These are phyloP conservation scores for Vidua chalybeata DNA, from an alignment of 2,113 vertebrate genomes.

Conservation along the genomic window DNA sequence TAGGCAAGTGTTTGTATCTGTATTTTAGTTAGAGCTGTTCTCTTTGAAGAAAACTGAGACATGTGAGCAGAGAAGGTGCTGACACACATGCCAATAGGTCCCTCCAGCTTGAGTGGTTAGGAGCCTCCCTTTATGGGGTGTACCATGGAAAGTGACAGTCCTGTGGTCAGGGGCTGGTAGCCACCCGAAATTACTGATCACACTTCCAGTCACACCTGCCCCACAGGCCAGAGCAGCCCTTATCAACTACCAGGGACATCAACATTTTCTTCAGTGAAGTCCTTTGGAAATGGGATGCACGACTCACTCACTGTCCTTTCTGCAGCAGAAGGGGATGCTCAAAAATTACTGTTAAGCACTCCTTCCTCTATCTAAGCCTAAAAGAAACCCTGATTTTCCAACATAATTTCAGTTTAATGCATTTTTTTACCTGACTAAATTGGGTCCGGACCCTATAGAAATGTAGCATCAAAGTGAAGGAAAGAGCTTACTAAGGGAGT, in stretches of 20 bases:
- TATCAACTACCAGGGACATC: neutral
- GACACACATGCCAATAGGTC: neutral
- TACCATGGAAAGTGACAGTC: neutral
- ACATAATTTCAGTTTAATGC: neutral
- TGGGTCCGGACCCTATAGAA: neutral
- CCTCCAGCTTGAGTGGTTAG: neutral
- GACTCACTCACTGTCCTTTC: neutral
- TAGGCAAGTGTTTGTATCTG: neutral
- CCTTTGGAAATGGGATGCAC: neutral
- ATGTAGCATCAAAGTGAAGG: neutral
- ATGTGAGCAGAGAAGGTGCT: neutral
- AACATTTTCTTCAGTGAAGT: neutral
- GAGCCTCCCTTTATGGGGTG: neutral
- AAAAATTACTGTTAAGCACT: neutral
- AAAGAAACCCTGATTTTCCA: neutral
- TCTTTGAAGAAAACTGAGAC: neutral
- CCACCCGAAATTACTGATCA: neutral
- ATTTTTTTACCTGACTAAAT: neutral
- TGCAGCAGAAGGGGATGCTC: neutral
- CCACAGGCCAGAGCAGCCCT: neutral
- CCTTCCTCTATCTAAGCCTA: neutral
- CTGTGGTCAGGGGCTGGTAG: neutral
- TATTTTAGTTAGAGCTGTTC: neutral
- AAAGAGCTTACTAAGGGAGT: neutral
- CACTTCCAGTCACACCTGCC: accelerated